Evolutionary conservation across 92 coral and sea anemone genomes (phyloP).

Genomic region (Hydrozoanthus gracilis): DNA sequence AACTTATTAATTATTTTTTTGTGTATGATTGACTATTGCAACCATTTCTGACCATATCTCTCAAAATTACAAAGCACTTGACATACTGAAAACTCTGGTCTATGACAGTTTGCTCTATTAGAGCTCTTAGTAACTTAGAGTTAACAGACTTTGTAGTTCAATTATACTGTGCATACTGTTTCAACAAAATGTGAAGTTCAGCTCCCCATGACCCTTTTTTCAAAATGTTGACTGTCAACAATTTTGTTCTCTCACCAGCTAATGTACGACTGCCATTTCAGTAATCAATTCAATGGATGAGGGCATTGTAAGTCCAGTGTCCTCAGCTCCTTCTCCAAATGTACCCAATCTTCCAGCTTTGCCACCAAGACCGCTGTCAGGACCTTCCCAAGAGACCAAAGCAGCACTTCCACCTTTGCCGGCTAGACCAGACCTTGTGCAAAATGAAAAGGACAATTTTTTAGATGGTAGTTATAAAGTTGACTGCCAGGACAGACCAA

Average conservation of each 20-base stretch:
- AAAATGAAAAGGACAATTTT: conserved; percentile 14
- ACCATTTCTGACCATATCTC: too few species aligned
- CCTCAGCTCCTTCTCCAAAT: not conserved
- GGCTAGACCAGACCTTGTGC: conserved; percentile 24
- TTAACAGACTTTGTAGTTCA: too few species aligned
- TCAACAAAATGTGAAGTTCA: too few species aligned
- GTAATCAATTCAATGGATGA: not conserved
- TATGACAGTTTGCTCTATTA: too few species aligned
- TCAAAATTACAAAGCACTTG: too few species aligned
- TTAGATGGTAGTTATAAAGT: not conserved
- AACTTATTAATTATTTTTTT: too few species aligned
- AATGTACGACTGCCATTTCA: not conserved
- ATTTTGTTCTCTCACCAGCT: not conserved
- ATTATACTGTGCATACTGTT: too few species aligned
- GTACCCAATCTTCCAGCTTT: conserved; percentile 30
- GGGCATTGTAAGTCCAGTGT: not conserved
- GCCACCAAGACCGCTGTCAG: conserved; percentile 30
- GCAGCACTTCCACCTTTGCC: conserved; percentile 33
- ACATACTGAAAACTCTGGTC: too few species aligned
- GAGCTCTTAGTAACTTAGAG: too few species aligned
- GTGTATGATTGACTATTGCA: too few species aligned
- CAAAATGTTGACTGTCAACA: not conserved
- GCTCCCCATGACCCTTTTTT: not conserved
- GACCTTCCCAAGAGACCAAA: not conserved
- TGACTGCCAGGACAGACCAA: not conserved